Percentiles rank a stretch among this genome's conserved stretches.
phyloP scores from a whole-genome alignment of 2,113 vertebrate genomes.

The Nycticorax nycticorax region DNA sequence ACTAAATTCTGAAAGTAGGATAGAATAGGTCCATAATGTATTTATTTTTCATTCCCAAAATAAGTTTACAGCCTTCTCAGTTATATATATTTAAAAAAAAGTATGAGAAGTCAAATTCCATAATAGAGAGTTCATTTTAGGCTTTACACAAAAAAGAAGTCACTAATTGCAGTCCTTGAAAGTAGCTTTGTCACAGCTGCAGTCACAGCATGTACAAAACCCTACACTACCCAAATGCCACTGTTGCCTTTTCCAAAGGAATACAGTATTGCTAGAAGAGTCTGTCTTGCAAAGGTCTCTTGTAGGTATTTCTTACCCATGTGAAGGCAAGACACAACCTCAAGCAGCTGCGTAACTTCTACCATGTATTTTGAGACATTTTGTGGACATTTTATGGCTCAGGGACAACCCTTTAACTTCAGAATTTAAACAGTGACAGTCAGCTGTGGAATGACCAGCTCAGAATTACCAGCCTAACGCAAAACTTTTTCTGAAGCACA shows the following conservation, averaged over 20 bases:
- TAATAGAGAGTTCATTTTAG: background rate
- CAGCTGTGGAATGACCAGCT: background rate
- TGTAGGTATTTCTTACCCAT: background rate
- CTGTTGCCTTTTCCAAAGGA: background rate
- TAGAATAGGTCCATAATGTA: background rate
- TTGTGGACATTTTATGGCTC: background rate
- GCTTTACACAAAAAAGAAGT: background rate
- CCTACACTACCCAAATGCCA: fast-evolving
- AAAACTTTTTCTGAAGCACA: background rate
- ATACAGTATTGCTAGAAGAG: background rate
- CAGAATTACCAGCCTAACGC: background rate
- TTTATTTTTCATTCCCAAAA: background rate
- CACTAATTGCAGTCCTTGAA: background rate
- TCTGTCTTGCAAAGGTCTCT: background rate
- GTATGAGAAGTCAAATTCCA: background rate
- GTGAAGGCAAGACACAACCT: background rate
- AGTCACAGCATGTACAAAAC: background rate
- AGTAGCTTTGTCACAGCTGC: background rate
- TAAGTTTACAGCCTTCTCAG: background rate
- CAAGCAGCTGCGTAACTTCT: background rate
- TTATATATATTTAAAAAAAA: background rate
- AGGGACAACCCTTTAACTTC: background rate
- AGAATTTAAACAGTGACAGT: background rate
- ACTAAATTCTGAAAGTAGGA: background rate
- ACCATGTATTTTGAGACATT: background rate